Conservation (phyloP, 2,113 vertebrate species). For the Pao palembangensis region DNA sequence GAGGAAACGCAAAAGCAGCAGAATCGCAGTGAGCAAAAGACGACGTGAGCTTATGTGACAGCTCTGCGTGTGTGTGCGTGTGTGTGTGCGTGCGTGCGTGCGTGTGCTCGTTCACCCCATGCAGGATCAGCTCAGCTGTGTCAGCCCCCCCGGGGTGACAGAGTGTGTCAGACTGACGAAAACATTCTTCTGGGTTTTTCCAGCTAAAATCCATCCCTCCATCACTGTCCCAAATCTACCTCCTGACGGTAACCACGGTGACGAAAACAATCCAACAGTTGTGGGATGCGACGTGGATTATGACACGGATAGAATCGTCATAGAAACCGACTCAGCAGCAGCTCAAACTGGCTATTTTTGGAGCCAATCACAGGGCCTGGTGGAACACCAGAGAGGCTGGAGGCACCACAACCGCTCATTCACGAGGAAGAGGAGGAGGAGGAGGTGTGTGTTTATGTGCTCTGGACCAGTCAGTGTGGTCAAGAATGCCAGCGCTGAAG, state of each 20-base stretch:
- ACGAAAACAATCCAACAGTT: constrained; percentile 45
- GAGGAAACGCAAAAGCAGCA: neutral
- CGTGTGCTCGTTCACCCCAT: constrained; percentile 22
- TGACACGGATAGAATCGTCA: constrained; percentile 58
- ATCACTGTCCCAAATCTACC: constrained; percentile 26
- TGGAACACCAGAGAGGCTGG: constrained; percentile 39
- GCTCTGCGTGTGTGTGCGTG: constrained; percentile 45
- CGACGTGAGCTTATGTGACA: constrained; percentile 64
- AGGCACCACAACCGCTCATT: constrained; percentile 36
- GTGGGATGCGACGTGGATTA: constrained; percentile 60
- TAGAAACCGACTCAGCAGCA: constrained; percentile 60
- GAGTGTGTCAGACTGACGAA: constrained; percentile 50
- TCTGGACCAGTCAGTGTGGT: no score
- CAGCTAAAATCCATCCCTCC: constrained; percentile 40
- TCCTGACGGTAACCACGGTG: constrained; percentile 30
- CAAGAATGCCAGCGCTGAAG: no score
- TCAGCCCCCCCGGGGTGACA: constrained; percentile 58
- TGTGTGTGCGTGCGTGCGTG: neutral
- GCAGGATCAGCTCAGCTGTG: constrained; percentile 56
- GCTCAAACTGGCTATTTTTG: constrained; percentile 57
- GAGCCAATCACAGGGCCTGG: constrained; percentile 36
- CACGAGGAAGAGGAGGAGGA: no score
- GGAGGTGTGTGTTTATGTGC: no score
- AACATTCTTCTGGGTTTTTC: constrained; percentile 56
- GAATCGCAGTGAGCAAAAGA: constrained; percentile 15